Base-by-base conservation (phyloP, 2,113 vertebrate species). In the Melanocharis versteri region DNA sequence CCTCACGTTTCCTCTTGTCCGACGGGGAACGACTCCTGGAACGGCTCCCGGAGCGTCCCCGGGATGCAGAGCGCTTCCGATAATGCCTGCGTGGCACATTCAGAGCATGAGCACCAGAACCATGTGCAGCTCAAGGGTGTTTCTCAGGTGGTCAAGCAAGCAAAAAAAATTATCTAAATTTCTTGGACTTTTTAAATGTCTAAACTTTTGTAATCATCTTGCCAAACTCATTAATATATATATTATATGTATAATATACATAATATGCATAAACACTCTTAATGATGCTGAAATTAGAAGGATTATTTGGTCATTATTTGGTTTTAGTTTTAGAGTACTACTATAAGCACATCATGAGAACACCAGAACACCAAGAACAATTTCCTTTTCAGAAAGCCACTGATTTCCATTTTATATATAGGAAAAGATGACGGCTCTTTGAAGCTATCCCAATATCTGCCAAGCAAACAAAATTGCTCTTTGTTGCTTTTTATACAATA, bases 1-100 rank as follows among this genome's bases (percentile, higher is more conserved):
- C 98, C 68, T 99, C 99, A 21, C 99, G 99, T 60, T 99, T 99
- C 88, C 99, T 98, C 89, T 99, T 99, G 93, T 99, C 99, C 11
- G 98, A 97, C 0, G 99, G 99, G 50, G 99, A 99, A 1, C 99
- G 99, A 65, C 99, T 99, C 84, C 99, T 98, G 3, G 99, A 99
- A 1, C 99, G 98, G 94, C 98, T 99, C 3, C 98, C 99, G 0
- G 99, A 99, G 24, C 99, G 98, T 0, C 99, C 99, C 13, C 99
- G 98, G 1, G 99, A 99, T 0, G 99, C 96, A 0, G 99, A 99
- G 13, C 99, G 98, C 81, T 99, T 99, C 83, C 99, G 98, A 40
- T 99, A 99, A 85, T 99, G 99, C 93, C 99, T 99, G 95, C 1
- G 17, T 7, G 2, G 6, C 8, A 51, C 79, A 37, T 9, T 1